Conservation (phyloP, 2,888 invertebrate genomes). For the Taenaris catops region DNA sequence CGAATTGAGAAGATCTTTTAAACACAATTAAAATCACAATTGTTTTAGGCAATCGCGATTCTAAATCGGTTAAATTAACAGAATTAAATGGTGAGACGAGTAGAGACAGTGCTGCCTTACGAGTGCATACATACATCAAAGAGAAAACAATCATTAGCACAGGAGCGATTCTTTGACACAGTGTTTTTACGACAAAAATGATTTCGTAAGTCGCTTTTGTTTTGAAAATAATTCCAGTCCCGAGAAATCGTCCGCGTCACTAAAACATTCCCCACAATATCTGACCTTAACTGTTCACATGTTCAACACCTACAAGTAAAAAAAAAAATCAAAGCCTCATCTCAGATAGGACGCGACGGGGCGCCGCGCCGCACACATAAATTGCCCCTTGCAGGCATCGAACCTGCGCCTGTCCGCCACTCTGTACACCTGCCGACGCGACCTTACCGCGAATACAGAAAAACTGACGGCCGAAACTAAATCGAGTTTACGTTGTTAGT, state of each 20-base stretch:
- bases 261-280: conserved; percentile 1
- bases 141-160: no score
- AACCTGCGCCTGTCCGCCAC: conserved; percentile 14
- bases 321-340: conserved; percentile 16
- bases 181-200: no score
- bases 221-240: not conserved
- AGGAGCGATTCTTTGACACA: no score
- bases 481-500: conserved; percentile 9
- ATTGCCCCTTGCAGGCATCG: conserved; percentile 24
- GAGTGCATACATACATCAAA: no score
- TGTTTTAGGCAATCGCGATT: no score
- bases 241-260: no score
- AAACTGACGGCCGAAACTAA: conserved; percentile 14
- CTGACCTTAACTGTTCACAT: conserved; percentile 21
- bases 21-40: no score
- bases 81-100: no score
- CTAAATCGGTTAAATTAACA: no score
- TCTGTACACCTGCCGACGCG: conserved; percentile 17
- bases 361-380: conserved; percentile 22
- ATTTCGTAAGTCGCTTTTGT: no score
- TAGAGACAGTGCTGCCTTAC: no score
- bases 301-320: conserved; percentile 22
- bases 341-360: conserved; percentile 19
- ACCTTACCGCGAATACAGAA: conserved; percentile 20
- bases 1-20: no score